Base-by-base conservation (phyloP, 2,797 vertebrate species). In the Anguilla anguilla region DNA sequence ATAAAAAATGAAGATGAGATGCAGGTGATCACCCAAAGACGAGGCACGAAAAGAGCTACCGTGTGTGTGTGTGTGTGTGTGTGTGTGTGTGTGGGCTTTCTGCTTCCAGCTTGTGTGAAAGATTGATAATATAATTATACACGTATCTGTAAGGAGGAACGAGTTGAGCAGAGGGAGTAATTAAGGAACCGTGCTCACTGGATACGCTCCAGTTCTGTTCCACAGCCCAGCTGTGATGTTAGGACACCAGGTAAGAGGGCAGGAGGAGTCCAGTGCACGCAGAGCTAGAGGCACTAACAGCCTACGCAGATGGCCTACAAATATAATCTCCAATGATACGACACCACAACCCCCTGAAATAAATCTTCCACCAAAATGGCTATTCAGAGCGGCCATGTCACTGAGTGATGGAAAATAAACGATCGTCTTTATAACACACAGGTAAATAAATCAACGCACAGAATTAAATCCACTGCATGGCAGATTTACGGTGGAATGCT, bases 321-420 rank as follows among this genome's bases (percentile, higher is more conserved):
- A 25, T 82, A n/a, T 51, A 82, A 82, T 82, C 22, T 51, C 3
- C 79, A 51, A 49, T 82, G n/a, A 82, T 82, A n/a, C 11, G 79
- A 82, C 79, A 49, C 79, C 25, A 51, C 79, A 82, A 49, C 17
- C 4, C 25, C 79, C 79, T 82, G 10, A 51, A 51, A 82, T 82
- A 82, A 51, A 82, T 25, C 43, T 51, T 49, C 46, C 19, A 25
- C 19, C 22, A 15, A 82, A 81, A 82, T n/a, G 79, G 79, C 25
- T 51, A 51, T 25, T 82, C 79, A 82, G 28, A n/a, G 22, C 2
- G 46, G 17, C 39, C 39, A 49, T 46, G 77, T 81, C 43, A 81
- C 9, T 25, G 43, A 9, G 43, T 25, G 22, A n/a, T 3, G 25
- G 79, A 22, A 82, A 51, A 82, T 82, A 9, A 51, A 82, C 6